phyloP scores from a whole-genome alignment of 1,140 invertebrate species.

The Chrysoperla carnea region DNA sequence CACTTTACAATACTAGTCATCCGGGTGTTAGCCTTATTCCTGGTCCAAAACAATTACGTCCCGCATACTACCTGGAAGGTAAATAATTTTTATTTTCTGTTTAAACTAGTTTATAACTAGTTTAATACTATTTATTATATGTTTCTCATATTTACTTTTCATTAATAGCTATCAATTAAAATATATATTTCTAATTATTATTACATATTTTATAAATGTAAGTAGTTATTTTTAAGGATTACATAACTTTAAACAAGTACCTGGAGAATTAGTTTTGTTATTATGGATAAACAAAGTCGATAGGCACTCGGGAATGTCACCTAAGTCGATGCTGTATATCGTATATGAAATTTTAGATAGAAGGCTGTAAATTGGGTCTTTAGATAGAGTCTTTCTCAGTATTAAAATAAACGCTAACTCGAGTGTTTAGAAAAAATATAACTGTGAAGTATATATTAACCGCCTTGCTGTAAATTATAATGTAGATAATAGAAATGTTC shows the following conservation, averaged over 20 bases:
- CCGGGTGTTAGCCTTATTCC: constrained; percentile 37
- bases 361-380: too few relatives aligned
- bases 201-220: neutral
- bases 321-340: too few relatives aligned
- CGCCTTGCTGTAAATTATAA: too few relatives aligned
- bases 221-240: neutral
- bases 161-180: neutral
- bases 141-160: neutral
- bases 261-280: neutral
- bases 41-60: constrained; percentile 40
- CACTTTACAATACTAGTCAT: constrained; percentile 45
- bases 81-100: constrained; percentile 6
- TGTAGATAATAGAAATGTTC: too few relatives aligned
- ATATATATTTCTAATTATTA: neutral
- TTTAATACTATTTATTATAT: too few relatives aligned
- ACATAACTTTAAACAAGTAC: neutral
- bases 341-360: too few relatives aligned
- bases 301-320: too few relatives aligned
- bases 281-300: too few relatives aligned
- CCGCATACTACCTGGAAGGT: constrained; percentile 45
- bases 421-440: too few relatives aligned
- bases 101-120: neutral
- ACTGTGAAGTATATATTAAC: too few relatives aligned
- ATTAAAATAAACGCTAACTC: too few relatives aligned
- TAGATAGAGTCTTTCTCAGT: too few relatives aligned